These are phyloP conservation scores for Tragelaphus buxtoni DNA, from an alignment of 2,113 vertebrate species.

Conservation along the genomic window DNA sequence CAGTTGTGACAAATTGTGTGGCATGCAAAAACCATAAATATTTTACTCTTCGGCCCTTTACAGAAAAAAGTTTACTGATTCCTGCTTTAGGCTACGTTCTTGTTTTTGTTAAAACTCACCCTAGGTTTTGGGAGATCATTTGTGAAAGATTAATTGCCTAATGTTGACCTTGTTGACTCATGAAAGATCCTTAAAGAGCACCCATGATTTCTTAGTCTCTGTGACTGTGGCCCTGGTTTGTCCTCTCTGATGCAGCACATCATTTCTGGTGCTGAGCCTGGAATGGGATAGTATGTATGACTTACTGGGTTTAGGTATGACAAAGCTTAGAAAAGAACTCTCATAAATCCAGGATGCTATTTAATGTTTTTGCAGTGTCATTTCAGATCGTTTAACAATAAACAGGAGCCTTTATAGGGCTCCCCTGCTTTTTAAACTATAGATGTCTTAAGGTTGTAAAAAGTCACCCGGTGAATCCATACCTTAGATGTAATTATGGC, in stretches of 20 bases:
- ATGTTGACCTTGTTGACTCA: background rate
- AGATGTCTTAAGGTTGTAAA: background rate
- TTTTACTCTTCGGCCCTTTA: background rate
- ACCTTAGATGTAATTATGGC: background rate
- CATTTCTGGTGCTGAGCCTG: constrained; percentile 32
- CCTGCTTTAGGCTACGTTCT: background rate
- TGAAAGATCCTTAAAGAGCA: background rate
- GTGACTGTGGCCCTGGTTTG: background rate
- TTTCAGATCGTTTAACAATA: background rate
- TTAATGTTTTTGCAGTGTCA: background rate
- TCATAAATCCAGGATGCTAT: background rate
- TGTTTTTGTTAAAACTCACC: background rate
- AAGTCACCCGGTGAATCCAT: background rate
- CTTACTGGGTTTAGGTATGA: constrained; percentile 36
- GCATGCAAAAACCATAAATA: background rate
- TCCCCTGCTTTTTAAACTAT: background rate
- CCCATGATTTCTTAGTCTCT: background rate
- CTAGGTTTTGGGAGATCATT: background rate
- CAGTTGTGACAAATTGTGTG: background rate
- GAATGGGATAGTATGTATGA: background rate
- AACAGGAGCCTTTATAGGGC: background rate
- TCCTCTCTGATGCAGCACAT: background rate
- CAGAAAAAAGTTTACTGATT: background rate
- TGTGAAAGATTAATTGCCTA: background rate
- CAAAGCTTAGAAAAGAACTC: background rate